These are phyloP conservation scores for Lucilia cuprina DNA, from an alignment of 1,140 invertebrate species.

Conservation along the genomic window DNA sequence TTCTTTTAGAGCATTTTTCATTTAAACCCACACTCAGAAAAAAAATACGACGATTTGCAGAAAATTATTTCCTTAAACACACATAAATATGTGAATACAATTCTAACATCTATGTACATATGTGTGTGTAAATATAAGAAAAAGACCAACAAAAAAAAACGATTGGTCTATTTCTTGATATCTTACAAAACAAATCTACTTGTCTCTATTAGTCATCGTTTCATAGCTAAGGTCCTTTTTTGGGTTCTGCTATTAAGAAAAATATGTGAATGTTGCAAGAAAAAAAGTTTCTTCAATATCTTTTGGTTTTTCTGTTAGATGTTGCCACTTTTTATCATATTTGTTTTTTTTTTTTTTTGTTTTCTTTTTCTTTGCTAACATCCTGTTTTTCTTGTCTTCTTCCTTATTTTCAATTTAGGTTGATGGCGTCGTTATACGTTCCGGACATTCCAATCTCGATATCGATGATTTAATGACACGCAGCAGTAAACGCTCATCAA, in stretches of 20 bases:
- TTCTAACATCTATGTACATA: no score
- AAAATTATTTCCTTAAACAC: background rate
- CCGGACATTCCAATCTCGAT: slow-evolving; percentile 66
- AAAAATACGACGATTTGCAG: background rate
- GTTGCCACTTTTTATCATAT: background rate
- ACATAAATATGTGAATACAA: background rate
- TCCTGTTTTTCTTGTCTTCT: background rate
- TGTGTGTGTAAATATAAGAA: background rate
- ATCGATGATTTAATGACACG: slow-evolving; percentile 67
- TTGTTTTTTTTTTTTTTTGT: background rate
- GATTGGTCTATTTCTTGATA: no score
- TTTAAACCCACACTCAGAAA: background rate
- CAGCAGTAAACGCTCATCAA: slow-evolving; percentile 57
- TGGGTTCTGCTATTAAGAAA: background rate
- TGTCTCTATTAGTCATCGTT: slow-evolving; percentile 1
- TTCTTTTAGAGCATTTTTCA: background rate
- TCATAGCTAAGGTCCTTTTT: background rate
- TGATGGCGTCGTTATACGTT: slow-evolving; percentile 63
- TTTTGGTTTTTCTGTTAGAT: background rate
- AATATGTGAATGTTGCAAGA: background rate
- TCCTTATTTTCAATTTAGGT: slow-evolving; percentile 58
- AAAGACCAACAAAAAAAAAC: background rate
- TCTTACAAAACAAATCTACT: slow-evolving; percentile 32
- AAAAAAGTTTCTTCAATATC: background rate
- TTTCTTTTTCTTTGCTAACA: background rate